Base-by-base conservation (phyloP, 2,113 vertebrate genomes). In the Anthoscopus minutus region DNA sequence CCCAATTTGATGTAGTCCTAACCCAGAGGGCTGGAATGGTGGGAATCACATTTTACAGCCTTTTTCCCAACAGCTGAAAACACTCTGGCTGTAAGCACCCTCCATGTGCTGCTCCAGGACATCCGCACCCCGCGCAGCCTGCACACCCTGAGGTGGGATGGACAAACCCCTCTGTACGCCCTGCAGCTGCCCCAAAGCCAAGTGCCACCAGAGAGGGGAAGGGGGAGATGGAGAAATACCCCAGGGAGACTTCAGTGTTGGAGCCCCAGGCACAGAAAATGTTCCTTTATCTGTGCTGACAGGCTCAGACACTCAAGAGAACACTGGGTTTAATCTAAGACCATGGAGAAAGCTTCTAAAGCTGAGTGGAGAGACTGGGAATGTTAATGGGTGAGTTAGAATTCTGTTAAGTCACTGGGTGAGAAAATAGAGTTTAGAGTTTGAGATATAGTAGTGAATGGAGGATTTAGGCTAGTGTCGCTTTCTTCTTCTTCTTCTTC, bases 1-100 rank as follows among this genome's bases (percentile, higher is more conserved):
- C 91, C 86, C 70, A 8, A 78, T 92, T 90, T 53, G 88, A 88
- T 88, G 71, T 67, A 82, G 40, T 81, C 14, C 0, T 1, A 48
- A 14, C 64, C 67, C 72, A 10, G 37, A 45, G 82, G 61, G 62
- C 42, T 69, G 64, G 64, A 28, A 54, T 5, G 73, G 91, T 94
- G 93, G 90, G 81, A 90, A 91, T 57, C 9, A 3, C 2, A 12
- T 94, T 96, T 96, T 91, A 96, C 60, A 86, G 76, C 71, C 30
- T 95, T 90, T 95, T 86, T 25, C 81, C 87, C 93, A 94, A 61
- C 88, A 94, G 92, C 89, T 92, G 88, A 90, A 88, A 87, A 57
- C 6, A 7, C 54, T 94, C 76, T 9, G 44, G 40, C 58, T 82
- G 58, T 22, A 69, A 71, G 16, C 30, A 61, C 15, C 31, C 42